Conservation (phyloP, 2,797 vertebrate genomes). For the Epinephelus malabaricus region DNA sequence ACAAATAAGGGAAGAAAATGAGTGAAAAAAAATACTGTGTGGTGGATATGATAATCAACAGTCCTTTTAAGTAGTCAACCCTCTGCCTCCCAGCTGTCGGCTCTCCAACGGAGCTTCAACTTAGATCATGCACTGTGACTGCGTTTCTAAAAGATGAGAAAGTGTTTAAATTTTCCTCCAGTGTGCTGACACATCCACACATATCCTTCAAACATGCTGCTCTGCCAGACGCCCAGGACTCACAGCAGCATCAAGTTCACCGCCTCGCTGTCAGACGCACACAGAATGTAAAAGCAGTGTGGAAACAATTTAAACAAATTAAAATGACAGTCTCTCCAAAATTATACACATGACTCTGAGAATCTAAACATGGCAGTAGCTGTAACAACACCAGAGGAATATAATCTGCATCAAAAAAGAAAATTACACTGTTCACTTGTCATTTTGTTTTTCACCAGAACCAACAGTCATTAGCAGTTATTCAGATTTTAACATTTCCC, state of each 20-base stretch:
- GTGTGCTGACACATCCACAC: constrained; percentile 20
- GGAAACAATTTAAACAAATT: background rate
- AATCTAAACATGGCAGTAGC: background rate
- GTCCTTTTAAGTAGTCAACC: constrained; percentile 1
- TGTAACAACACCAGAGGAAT: background rate
- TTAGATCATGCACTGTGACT: constrained; percentile 14
- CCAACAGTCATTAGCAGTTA: background rate
- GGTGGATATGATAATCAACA: constrained; percentile 24
- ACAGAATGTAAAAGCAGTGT: background rate
- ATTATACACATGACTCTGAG: no score
- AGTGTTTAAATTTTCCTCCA: background rate
- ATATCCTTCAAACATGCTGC: constrained; percentile 21
- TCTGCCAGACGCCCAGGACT: constrained; percentile 17
- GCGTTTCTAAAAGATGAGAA: constrained; percentile 11
- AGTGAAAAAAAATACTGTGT: background rate
- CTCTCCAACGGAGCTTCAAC: constrained; percentile 17
- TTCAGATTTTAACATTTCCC: background rate
- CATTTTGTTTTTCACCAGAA: background rate
- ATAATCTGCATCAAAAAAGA: background rate
- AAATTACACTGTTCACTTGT: background rate
- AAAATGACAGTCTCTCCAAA: background rate
- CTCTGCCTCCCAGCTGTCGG: constrained; percentile 17
- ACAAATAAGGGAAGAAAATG: constrained; percentile 27
- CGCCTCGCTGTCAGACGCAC: constrained; percentile 14
- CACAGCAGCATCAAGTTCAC: constrained; percentile 14